Percentiles rank a stretch among this genome's conserved stretches.
phyloP scores from a whole-genome alignment of 53 echinoderm and acorn worm genomes.

The Paracentrotus lividus region DNA sequence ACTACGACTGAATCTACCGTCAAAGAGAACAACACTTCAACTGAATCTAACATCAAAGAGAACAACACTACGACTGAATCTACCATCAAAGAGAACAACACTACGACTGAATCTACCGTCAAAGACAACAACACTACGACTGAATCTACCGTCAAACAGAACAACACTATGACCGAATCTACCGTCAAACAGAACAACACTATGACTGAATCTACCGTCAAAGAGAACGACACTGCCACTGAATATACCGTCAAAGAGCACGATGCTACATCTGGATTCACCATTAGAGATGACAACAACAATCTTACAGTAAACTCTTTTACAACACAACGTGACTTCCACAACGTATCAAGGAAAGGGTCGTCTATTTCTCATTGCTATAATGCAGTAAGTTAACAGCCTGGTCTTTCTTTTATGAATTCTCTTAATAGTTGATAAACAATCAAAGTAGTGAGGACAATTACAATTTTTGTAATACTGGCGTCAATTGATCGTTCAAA shows the following conservation, averaged over 20 bases:
- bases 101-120: not conserved
- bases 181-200: not conserved
- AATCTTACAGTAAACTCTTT: not conserved
- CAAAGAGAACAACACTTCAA: not conserved
- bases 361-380: too few relatives aligned
- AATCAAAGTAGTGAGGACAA: not conserved
- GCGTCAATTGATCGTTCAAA: too few relatives aligned
- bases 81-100: not conserved
- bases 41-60: not conserved
- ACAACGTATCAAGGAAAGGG: not conserved
- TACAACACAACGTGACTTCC: not conserved
- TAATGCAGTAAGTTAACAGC: too few relatives aligned
- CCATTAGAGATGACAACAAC: not conserved
- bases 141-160: not conserved
- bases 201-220: not conserved
- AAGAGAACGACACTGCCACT: not conserved
- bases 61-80: not conserved
- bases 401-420: too few relatives aligned
- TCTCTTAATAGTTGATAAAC: not conserved
- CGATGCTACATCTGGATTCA: not conserved
- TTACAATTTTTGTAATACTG: too few relatives aligned
- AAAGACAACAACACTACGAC: not conserved
- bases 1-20: not conserved
- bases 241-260: not conserved
- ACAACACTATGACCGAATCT: not conserved